Percentiles rank a stretch among this genome's conserved stretches.
Evolutionary conservation across 2,113 vertebrate species (phyloP).

Genomic region (Sphyrna mokarran): DNA sequence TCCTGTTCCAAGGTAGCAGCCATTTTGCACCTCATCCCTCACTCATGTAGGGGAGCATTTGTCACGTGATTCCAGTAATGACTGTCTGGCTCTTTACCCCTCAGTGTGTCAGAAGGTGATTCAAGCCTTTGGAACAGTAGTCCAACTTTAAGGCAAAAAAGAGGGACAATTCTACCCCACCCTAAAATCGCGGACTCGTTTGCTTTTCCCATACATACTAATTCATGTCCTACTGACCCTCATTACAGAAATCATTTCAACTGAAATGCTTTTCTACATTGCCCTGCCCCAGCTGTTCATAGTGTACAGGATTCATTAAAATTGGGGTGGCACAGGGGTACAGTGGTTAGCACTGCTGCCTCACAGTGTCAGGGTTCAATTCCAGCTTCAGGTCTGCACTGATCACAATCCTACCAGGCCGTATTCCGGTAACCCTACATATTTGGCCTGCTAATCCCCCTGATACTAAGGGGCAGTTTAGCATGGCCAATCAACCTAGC

Average conservation of each 20-base stretch:
- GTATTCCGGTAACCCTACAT: too few species aligned
- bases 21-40: not conserved
- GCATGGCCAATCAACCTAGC: too few species aligned
- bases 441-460: too few species aligned
- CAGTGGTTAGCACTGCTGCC: too few species aligned
- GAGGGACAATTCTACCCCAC: not conserved
- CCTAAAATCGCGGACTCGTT: not conserved
- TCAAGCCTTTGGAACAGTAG: not conserved
- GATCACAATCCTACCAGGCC: too few species aligned
- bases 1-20: not conserved
- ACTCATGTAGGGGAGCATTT: not conserved
- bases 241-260: not conserved
- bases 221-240: not conserved
- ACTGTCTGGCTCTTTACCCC: not conserved
- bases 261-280: not conserved
- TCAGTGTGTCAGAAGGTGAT: not conserved
- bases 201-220: not conserved
- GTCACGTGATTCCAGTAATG: not conserved
- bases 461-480: too few species aligned
- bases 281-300: not conserved
- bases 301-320: not conserved
- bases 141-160: not conserved
- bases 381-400: too few species aligned
- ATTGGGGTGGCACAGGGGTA: too few species aligned
- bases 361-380: too few species aligned